These are phyloP conservation scores for Tragelaphus buxtoni DNA, from an alignment of 2,113 vertebrate genomes.

Conservation along the genomic window DNA sequence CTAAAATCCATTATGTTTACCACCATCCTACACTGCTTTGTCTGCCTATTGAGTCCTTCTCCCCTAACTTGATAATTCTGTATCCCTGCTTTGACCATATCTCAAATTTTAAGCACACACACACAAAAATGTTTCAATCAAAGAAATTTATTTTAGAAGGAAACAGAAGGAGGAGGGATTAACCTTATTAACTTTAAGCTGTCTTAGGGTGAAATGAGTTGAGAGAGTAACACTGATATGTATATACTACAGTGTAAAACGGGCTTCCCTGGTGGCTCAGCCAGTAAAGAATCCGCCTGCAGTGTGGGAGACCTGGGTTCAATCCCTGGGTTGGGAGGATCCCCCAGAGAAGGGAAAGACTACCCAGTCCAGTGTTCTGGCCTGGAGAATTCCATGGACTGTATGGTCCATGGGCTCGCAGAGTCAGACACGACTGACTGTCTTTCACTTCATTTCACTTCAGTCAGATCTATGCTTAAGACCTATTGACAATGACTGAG, in stretches of 20 bases:
- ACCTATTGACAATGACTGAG: neutral
- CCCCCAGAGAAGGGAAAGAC: neutral
- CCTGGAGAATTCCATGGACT: neutral
- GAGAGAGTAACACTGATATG: neutral
- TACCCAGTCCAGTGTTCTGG: neutral
- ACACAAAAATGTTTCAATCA: neutral
- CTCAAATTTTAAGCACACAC: neutral
- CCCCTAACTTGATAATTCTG: neutral
- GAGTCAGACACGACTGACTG: rapidly evolving
- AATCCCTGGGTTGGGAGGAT: neutral
- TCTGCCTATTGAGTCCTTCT: neutral
- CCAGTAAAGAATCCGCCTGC: neutral
- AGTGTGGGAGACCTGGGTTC: neutral
- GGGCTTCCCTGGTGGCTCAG: neutral
- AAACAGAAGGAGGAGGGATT: neutral
- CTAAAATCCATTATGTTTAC: neutral
- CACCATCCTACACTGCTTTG: neutral
- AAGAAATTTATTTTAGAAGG: neutral
- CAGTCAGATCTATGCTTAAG: neutral
- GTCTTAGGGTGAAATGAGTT: neutral
- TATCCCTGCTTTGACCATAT: neutral
- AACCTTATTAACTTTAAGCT: neutral
- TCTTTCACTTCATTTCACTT: neutral
- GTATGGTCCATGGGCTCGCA: neutral
- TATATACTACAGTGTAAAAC: neutral